Evolutionary conservation across 2,797 vertebrate genomes (phyloP).

Genomic region (Chaenodraco wilsoni): DNA sequence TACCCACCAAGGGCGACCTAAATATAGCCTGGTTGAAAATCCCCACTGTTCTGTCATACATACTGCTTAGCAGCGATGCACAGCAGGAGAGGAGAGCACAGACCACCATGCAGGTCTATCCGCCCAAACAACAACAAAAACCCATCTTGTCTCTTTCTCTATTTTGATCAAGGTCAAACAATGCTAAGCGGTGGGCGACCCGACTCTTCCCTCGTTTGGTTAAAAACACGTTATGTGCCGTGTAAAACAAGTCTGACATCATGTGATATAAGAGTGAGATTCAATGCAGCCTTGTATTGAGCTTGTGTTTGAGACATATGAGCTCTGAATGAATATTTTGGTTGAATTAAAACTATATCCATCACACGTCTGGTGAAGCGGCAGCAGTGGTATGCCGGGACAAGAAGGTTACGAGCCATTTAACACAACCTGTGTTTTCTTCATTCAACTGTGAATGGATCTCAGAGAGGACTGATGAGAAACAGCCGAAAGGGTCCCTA

Average conservation of each 20-base stretch:
- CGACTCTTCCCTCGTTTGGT: neutral
- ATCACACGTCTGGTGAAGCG: slow-evolving; percentile 32
- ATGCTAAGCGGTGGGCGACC: neutral
- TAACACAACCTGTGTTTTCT: slow-evolving; percentile 56
- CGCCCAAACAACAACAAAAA: slow-evolving; percentile 1
- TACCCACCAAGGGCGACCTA: slow-evolving; percentile 72
- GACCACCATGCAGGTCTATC: slow-evolving; percentile 4
- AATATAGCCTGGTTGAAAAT: slow-evolving; percentile 74
- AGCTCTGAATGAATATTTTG: slow-evolving; percentile 41
- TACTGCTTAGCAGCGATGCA: slow-evolving; percentile 34
- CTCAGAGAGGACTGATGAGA: slow-evolving; percentile 43
- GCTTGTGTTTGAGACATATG: slow-evolving; percentile 27
- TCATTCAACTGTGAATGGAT: slow-evolving; percentile 45
- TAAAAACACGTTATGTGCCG: neutral
- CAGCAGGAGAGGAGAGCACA: neutral
- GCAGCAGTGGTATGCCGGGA: slow-evolving; percentile 43
- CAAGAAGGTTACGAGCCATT: slow-evolving; percentile 62
- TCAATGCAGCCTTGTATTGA: slow-evolving; percentile 30
- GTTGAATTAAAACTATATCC: slow-evolving; percentile 47
- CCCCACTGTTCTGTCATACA: slow-evolving; percentile 64
- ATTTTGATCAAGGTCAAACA: neutral
- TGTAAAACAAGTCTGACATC: neutral
- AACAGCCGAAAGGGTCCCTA: slow-evolving; percentile 22
- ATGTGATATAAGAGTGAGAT: neutral
- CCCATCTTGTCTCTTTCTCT: neutral